Percentiles rank a stretch among this genome's conserved stretches.
These are phyloP conservation scores for Lepilemur septentrionalis DNA, from an alignment of 2,797 vertebrate genomes.

Conservation along the genomic window DNA sequence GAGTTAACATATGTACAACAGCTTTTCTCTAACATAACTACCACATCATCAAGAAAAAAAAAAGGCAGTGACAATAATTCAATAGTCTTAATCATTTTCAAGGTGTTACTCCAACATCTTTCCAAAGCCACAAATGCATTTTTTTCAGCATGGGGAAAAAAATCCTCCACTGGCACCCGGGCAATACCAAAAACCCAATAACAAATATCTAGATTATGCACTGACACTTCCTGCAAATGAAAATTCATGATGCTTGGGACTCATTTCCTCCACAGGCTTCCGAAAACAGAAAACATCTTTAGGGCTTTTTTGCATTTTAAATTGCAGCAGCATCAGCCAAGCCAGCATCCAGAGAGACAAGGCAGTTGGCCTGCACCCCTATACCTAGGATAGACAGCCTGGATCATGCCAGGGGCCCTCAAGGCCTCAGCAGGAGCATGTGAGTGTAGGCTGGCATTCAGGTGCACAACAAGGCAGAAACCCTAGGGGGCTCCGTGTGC, in stretches of 20 bases:
- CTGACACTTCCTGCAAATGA: slow-evolving; percentile 77
- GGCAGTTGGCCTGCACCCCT: slow-evolving; percentile 44
- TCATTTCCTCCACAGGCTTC: slow-evolving; percentile 74
- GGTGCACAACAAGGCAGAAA: neutral
- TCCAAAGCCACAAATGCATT: slow-evolving; percentile 51
- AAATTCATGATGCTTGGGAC: slow-evolving; percentile 74
- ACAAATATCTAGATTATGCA: slow-evolving; percentile 74
- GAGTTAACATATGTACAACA: slow-evolving; percentile 9
- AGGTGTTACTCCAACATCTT: slow-evolving; percentile 62
- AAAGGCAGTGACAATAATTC: slow-evolving; percentile 36
- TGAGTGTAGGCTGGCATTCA: neutral
- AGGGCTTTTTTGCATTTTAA: slow-evolving; percentile 63
- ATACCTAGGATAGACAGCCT: slow-evolving; percentile 35
- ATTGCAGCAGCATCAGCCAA: slow-evolving; percentile 61
- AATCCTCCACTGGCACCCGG: slow-evolving; percentile 34
- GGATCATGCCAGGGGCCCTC: neutral
- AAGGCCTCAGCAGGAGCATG: slow-evolving; percentile 44
- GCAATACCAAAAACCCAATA: slow-evolving; percentile 71
- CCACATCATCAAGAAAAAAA: neutral
- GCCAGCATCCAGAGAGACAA: slow-evolving; percentile 35
- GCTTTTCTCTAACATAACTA: slow-evolving; percentile 56
- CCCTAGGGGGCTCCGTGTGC: neutral
- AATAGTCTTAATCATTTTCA: slow-evolving; percentile 56
- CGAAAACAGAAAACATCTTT: slow-evolving; percentile 76
- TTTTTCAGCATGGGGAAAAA: slow-evolving; percentile 3